Percentiles rank a stretch among this genome's conserved stretches.
Evolutionary conservation across 2,797 vertebrate species (phyloP).

Genomic region (Amblyraja radiata): DNA sequence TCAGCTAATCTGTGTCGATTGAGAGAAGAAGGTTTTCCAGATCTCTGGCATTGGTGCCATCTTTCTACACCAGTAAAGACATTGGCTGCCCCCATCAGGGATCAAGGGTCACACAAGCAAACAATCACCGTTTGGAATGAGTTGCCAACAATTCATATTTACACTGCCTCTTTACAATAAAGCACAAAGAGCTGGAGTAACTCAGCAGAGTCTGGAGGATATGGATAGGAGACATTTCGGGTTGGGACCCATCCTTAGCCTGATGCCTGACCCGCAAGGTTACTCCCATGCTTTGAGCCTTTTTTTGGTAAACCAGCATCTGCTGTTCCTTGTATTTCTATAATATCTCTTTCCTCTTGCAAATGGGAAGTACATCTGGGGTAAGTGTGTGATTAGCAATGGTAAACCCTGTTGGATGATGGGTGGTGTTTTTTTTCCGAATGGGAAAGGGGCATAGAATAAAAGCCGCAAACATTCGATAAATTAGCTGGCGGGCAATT

Average conservation of each 20-base stretch:
- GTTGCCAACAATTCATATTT: not conserved
- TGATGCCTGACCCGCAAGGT: too few relatives aligned
- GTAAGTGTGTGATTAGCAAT: not conserved
- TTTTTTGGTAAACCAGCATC: too few relatives aligned
- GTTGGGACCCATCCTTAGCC: too few relatives aligned
- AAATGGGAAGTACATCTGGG: too few relatives aligned
- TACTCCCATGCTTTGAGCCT: too few relatives aligned
- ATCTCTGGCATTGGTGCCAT: not conserved
- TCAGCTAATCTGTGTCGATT: not conserved
- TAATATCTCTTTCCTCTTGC: too few relatives aligned
- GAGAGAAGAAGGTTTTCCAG: not conserved
- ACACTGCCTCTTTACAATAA: not conserved
- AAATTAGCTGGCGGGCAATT: not conserved
- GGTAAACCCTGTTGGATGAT: not conserved
- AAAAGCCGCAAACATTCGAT: not conserved
- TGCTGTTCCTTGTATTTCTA: too few relatives aligned
- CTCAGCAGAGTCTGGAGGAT: too few relatives aligned
- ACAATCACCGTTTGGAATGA: not conserved
- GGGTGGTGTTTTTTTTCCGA: not conserved
- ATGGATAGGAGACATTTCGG: too few relatives aligned
- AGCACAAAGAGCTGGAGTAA: too few relatives aligned
- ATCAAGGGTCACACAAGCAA: not conserved
- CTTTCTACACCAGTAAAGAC: not conserved
- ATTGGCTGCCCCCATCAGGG: not conserved
- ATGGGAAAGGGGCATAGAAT: not conserved